phyloP scores from a whole-genome alignment of 2,888 invertebrate genomes.

The Tetragonula carbonaria region DNA sequence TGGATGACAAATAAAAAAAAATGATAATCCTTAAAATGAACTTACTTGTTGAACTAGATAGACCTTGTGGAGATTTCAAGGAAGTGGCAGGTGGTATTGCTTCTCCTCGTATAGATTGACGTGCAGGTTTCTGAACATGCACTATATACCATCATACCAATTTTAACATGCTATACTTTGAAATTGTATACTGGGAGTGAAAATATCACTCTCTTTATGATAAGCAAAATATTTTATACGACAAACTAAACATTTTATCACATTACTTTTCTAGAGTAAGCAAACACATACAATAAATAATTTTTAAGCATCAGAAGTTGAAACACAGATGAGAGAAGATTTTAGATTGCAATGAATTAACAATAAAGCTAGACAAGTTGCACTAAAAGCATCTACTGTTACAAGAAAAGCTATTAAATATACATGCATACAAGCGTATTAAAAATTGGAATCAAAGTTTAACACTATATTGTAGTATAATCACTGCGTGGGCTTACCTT shows the following conservation, averaged over 20 bases:
- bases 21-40: slow-evolving; percentile 46
- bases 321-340: not conserved
- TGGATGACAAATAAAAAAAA: slow-evolving; percentile 6
- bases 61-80: slow-evolving; percentile 74
- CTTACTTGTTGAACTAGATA: slow-evolving; percentile 80
- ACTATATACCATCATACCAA: slow-evolving; percentile 77
- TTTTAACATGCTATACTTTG: slow-evolving; percentile 68
- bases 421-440: slow-evolving; percentile 8
- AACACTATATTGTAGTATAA: not conserved
- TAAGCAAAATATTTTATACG: not conserved
- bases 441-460: not conserved
- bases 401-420: not conserved
- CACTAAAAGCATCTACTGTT: slow-evolving; percentile 14
- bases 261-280: not conserved
- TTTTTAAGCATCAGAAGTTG: not conserved
- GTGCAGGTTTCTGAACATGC: slow-evolving; percentile 80
- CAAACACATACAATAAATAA: not conserved
- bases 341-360: not conserved
- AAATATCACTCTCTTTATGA: slow-evolving; percentile 1
- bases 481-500: slow-evolving; percentile 38
- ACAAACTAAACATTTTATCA: not conserved
- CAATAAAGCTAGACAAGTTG: not conserved
- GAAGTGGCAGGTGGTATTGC: slow-evolving; percentile 73
- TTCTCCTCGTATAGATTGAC: slow-evolving; percentile 75
- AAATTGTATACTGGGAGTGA: slow-evolving; percentile 3